These are phyloP conservation scores for Puntigrus tetrazona DNA, from an alignment of 2,113 vertebrate species.

Conservation along the genomic window DNA sequence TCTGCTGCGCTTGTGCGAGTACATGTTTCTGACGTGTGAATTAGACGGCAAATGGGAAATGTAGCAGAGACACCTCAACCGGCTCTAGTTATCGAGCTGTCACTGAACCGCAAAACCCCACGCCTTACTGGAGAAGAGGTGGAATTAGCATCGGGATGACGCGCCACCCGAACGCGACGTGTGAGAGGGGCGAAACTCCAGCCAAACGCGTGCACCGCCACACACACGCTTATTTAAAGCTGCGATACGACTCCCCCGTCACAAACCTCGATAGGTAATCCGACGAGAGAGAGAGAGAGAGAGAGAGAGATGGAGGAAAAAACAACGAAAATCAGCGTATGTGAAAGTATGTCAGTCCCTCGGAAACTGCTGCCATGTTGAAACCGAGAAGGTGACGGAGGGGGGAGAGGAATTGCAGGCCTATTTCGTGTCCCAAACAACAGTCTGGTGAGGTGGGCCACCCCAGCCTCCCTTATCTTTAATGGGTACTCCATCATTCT, in stretches of 20 bases:
- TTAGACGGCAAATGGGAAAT: constrained; percentile 74
- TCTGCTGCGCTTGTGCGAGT: constrained; percentile 66
- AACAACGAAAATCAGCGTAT: constrained; percentile 14
- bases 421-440: constrained; percentile 85
- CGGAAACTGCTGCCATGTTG: constrained; percentile 22
- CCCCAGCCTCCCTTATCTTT: constrained; percentile 77
- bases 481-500: constrained; percentile 79
- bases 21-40: constrained; percentile 75
- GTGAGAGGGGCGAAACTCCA: constrained; percentile 47
- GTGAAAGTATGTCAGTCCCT: constrained; percentile 44
- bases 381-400: constrained; percentile 14
- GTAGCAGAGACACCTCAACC: constrained; percentile 70
- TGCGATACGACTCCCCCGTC: constrained; percentile 59
- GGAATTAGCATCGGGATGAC: constrained; percentile 70
- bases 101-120: constrained; percentile 62
- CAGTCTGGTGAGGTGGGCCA: constrained; percentile 69
- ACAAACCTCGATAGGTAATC: constrained; percentile 51
- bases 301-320: no score
- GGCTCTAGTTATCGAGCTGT: constrained; percentile 75
- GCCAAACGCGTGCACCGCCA: constrained; percentile 33
- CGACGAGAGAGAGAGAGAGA: constrained; percentile 45
- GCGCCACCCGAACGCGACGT: constrained; percentile 55
- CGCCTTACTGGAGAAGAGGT: constrained; percentile 61
- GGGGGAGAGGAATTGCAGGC: constrained; percentile 53
- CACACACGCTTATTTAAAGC: constrained; percentile 62